Percentiles rank a stretch among this genome's conserved stretches.
Conservation (phyloP, 2,888 invertebrate species). For the Acholoe squamosa region DNA sequence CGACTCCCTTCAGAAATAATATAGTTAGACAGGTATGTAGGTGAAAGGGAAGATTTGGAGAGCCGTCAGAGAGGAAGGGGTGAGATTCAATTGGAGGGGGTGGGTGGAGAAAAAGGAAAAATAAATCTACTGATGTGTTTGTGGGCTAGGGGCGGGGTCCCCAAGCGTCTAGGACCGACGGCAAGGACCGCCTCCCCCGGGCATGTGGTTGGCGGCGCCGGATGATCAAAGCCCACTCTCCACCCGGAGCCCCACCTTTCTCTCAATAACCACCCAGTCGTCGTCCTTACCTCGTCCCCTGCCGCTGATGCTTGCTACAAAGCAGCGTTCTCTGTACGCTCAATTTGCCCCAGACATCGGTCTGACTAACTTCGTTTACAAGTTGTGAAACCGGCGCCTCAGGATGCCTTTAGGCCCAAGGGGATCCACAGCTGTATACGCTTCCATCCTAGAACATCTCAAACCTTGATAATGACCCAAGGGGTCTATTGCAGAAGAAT, state of each 20-base stretch:
- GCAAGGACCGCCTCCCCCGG: not conserved
- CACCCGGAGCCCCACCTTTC: not conserved
- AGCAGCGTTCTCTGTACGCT: not conserved
- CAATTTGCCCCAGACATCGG: not conserved
- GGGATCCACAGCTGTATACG: not conserved
- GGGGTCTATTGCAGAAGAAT: no score
- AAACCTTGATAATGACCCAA: no score
- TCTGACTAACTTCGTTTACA: constrained; percentile 40
- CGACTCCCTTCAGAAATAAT: no score
- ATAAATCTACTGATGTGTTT: not conserved
- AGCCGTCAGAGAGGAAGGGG: not conserved
- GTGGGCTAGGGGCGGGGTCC: not conserved
- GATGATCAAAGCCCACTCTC: not conserved
- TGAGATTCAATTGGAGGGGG: not conserved
- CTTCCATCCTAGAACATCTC: no score
- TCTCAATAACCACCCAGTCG: not conserved
- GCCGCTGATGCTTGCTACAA: not conserved
- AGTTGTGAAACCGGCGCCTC: not conserved
- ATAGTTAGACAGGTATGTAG: no score
- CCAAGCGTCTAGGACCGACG: not conserved
- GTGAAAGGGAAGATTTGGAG: not conserved
- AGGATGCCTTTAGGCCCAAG: not conserved
- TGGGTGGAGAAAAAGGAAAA: not conserved
- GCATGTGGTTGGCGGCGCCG: not conserved
- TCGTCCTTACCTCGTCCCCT: not conserved